Evolutionary conservation across 2,888 invertebrate genomes (phyloP).

Genomic region (Euphydryas editha): DNA sequence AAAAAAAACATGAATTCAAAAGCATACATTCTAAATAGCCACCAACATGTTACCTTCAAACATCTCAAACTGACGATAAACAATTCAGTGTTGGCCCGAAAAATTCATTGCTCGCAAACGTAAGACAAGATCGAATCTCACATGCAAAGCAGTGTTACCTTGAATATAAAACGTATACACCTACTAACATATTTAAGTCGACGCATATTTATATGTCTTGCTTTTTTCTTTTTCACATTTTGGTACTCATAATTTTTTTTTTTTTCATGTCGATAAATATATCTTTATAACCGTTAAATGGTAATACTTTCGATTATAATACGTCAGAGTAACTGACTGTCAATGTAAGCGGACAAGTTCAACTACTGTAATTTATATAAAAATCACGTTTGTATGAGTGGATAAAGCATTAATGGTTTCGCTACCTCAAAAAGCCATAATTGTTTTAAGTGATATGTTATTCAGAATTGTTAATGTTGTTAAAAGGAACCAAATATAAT

Average conservation of each 20-base stretch:
- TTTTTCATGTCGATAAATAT: not conserved
- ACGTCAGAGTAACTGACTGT: too few relatives aligned
- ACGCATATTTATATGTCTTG: constrained; percentile 16
- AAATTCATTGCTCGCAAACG: constrained; percentile 53
- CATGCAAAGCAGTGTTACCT: constrained; percentile 37
- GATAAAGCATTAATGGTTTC: too few relatives aligned
- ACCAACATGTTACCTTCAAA: constrained; percentile 49
- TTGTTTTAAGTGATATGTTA: too few relatives aligned
- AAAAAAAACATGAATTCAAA: not conserved
- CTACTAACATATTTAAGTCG: constrained; percentile 21
- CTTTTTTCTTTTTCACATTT: not conserved
- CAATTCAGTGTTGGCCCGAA: constrained; percentile 38
- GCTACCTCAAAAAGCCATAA: too few relatives aligned
- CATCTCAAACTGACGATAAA: constrained; percentile 50
- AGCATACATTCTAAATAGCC: constrained; percentile 25
- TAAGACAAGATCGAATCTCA: constrained; percentile 51
- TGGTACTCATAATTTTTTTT: too few relatives aligned
- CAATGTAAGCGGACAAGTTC: too few relatives aligned
- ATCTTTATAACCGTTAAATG: too few relatives aligned
- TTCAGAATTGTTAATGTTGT: too few relatives aligned
- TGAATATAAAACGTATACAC: constrained; percentile 17
- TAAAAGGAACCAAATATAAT: too few relatives aligned
- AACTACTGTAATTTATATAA: too few relatives aligned
- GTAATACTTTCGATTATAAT: too few relatives aligned
- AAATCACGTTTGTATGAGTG: too few relatives aligned